Evolutionary conservation across 2,888 invertebrate genomes (phyloP).

Genomic region (Coleophora flavipennella): DNA sequence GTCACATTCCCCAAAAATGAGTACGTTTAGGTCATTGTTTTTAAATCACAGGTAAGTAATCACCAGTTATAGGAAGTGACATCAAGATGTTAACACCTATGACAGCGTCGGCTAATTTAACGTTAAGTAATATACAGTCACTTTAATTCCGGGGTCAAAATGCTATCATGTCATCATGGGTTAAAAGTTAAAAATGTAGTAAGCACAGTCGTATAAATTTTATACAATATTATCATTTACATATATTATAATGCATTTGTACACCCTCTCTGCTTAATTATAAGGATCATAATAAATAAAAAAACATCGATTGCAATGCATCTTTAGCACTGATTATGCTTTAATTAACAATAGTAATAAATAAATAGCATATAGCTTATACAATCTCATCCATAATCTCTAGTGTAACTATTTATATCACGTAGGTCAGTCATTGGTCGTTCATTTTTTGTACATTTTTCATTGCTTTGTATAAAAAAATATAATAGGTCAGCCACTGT

Average conservation of each 20-base stretch:
- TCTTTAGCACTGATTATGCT: slow-evolving; percentile 67
- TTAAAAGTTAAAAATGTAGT: slow-evolving; percentile 6
- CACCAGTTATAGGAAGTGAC: slow-evolving; percentile 39
- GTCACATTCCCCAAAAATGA: too few species aligned
- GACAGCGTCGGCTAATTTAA: slow-evolving; percentile 22
- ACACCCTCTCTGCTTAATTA: too few species aligned
- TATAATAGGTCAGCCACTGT: too few species aligned
- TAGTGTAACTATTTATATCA: slow-evolving; percentile 44
- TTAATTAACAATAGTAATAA: slow-evolving; percentile 50
- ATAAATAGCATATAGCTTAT: slow-evolving; percentile 34
- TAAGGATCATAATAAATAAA: too few species aligned
- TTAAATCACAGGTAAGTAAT: slow-evolving; percentile 14
- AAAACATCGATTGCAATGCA: slow-evolving; percentile 40
- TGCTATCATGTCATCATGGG: too few species aligned
- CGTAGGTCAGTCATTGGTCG: slow-evolving; percentile 55
- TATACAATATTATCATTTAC: too few species aligned
- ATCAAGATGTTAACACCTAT: slow-evolving; percentile 41
- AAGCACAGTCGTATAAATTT: too few species aligned
- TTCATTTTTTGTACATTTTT: slow-evolving; percentile 48
- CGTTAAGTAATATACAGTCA: slow-evolving; percentile 33
- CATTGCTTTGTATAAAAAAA: slow-evolving; percentile 41
- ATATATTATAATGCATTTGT: too few species aligned
- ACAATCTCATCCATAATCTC: slow-evolving; percentile 34
- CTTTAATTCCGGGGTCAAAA: slow-evolving; percentile 10
- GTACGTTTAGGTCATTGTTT: too few species aligned